These are phyloP conservation scores for Marronus borbonicus DNA, from an alignment of 2,888 invertebrate genomes.

Conservation along the genomic window DNA sequence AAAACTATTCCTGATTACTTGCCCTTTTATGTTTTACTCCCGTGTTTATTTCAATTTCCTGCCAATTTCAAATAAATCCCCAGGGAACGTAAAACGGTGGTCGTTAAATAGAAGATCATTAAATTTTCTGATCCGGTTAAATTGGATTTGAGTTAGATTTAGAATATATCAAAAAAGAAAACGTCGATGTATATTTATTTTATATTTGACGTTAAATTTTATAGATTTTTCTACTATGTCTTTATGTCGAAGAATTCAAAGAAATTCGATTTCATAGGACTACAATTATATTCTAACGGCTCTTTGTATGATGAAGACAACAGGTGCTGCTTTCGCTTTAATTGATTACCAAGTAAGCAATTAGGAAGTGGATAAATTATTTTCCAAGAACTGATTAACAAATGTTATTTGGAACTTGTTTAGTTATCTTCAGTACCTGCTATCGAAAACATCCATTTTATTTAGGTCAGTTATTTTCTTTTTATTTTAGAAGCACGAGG, in stretches of 20 bases:
- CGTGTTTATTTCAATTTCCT: slow-evolving; percentile 10
- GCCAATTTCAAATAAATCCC: slow-evolving; percentile 15
- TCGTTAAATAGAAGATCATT: slow-evolving; percentile 4
- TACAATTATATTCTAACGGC: background rate
- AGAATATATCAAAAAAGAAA: background rate
- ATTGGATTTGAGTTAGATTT: background rate
- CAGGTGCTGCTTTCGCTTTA: too few relatives aligned
- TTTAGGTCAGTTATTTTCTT: too few relatives aligned
- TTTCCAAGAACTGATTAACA: too few relatives aligned
- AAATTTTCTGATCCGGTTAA: slow-evolving; percentile 1
- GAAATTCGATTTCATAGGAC: background rate
- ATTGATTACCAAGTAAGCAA: too few relatives aligned
- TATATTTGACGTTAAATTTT: background rate
- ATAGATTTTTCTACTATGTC: background rate
- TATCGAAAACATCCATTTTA: too few relatives aligned
- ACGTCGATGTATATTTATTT: background rate
- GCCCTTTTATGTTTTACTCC: background rate
- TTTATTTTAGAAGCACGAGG: too few relatives aligned
- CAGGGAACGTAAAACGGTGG: background rate
- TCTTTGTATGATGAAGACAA: background rate
- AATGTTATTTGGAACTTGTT: too few relatives aligned
- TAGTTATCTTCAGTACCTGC: too few relatives aligned
- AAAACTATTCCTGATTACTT: background rate
- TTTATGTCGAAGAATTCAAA: background rate
- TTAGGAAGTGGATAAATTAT: too few relatives aligned